Base-by-base conservation (phyloP, 2,888 invertebrate genomes). In the Drosophila suboccidentalis region DNA sequence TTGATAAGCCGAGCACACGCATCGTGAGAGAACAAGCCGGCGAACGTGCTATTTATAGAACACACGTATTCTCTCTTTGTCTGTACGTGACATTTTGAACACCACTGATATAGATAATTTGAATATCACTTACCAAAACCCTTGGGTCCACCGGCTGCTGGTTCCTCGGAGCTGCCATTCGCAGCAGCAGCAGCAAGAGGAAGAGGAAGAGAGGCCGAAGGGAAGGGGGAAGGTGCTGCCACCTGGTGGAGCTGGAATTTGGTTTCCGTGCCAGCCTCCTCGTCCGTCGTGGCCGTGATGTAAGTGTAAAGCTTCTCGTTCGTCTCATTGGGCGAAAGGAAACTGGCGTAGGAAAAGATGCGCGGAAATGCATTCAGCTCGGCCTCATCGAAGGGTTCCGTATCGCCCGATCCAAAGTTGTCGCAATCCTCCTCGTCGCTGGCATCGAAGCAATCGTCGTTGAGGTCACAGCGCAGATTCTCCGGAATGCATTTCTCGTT, bases 341-440 rank as follows among this genome's bases (percentile, higher is more conserved):
- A 91, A 34, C 92, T 92, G 19, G 92, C 91, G 65, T 91, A 92
- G 15, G 92, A 90, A 65, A 91, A 92, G 11, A 91, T 78, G 29
- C 92, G 79, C 0, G 92, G 91, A 76, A 90, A 91, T 5, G 88
- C 79, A 58, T 88, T 87, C 9, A 90, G 59, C 22, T 90, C 89
- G 0, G 85, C 83, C 55, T 91, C 90, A 43, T 92, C 89, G 26
- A 91, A 91, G 1, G 90, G 90, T 13, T 78, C 76, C 36, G 93
- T 90, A 1, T 91, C 90, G 72, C 95, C 95, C 57, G 95, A 95
- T 2, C 91, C 92, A 22, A 90, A 90, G 0, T 91, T 91, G 36
- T 90, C 90, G 80, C 95, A 96, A 44, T 93, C 92, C 2, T 91
- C 89, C 84, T 96, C 95, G 77, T 95, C 95, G 32, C 95, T 95